Percentiles rank a stretch among this genome's conserved stretches.
Conservation (phyloP, 2,797 vertebrate genomes). For the Cuniculus paca region DNA sequence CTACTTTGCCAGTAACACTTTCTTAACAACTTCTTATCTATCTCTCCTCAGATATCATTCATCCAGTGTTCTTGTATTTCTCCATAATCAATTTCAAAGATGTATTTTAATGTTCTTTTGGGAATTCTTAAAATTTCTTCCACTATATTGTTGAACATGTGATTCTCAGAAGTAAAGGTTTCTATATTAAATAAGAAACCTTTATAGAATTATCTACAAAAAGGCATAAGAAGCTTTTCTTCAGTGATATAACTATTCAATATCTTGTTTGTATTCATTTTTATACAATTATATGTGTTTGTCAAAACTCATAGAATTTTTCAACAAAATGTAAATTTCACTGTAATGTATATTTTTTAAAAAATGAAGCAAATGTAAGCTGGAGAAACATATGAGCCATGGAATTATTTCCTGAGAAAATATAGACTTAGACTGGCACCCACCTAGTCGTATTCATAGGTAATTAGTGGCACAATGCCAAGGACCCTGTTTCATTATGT, state of each 20-base stretch:
- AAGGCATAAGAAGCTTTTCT: neutral
- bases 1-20: constrained; percentile 52
- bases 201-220: neutral
- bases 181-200: neutral
- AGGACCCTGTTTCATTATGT: neutral
- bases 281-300: neutral
- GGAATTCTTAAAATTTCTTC: constrained; percentile 41
- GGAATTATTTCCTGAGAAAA: neutral
- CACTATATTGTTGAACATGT: neutral
- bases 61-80: constrained; percentile 21
- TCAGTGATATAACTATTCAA: neutral
- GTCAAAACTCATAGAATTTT: constrained; percentile 12
- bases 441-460: neutral
- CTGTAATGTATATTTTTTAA: neutral
- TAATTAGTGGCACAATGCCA: neutral
- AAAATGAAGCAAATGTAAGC: constrained; percentile 27
- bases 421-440: neutral
- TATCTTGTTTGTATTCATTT: neutral
- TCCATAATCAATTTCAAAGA: constrained; percentile 59
- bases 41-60: constrained; percentile 38
- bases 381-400: neutral
- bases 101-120: constrained; percentile 44
- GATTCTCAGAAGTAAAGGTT: constrained; percentile 57
- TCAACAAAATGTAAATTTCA: neutral
- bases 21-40: constrained; percentile 41